A percentile compares a stretch with the other conserved stretches of the same genome.
phyloP scores from a whole-genome alignment of 2,888 invertebrate genomes.

The Luffia ferchaultella region DNA sequence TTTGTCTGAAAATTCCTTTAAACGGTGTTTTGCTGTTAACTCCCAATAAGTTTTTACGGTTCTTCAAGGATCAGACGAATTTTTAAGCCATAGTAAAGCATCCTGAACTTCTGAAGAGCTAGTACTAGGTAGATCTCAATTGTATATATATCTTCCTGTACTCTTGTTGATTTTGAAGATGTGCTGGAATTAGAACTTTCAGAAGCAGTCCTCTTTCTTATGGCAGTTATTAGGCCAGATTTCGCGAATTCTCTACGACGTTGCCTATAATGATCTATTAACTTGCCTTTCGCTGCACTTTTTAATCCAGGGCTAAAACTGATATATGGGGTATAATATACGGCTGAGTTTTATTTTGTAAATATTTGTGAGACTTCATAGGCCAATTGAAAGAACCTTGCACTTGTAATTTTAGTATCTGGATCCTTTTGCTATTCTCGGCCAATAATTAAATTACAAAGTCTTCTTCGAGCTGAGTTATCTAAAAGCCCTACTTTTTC shows the following conservation, averaged over 20 bases:
- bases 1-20: not conserved
- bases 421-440: slow-evolving; percentile 1
- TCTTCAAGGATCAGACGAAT: not conserved
- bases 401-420: not conserved
- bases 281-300: not conserved
- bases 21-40: not conserved
- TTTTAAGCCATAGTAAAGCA: not conserved
- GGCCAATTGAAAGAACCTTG: not conserved
- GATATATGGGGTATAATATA: slow-evolving; percentile 1
- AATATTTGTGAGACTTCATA: slow-evolving; percentile 2
- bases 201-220: not conserved
- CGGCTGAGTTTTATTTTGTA: not conserved
- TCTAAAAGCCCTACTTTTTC: not conserved
- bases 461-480: not conserved
- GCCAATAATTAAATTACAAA: slow-evolving; percentile 1
- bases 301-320: not conserved
- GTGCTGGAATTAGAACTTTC: not conserved
- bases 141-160: not conserved
- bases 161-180: not conserved
- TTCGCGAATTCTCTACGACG: not conserved
- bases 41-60: not conserved
- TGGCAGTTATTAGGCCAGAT: not conserved
- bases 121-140: no score
- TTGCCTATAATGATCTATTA: not conserved
- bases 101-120: no score